These are phyloP conservation scores for Mystacornis crossleyi DNA, from an alignment of 2,113 vertebrate genomes.

Conservation along the genomic window DNA sequence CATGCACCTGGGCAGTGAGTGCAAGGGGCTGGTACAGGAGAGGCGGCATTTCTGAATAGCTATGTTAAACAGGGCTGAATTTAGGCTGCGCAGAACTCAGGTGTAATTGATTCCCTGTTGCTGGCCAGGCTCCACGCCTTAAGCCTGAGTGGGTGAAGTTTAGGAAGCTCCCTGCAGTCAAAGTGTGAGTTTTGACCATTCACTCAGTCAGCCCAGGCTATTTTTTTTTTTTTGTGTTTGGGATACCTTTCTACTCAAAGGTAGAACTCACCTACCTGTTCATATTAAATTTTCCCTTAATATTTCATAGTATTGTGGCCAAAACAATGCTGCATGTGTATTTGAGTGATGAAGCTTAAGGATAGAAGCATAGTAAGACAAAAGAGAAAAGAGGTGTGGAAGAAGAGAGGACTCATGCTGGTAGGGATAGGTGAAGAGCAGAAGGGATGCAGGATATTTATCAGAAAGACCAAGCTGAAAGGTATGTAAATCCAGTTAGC, in stretches of 20 bases:
- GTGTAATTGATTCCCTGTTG: fast-evolving
- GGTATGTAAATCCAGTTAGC: constrained; percentile 43
- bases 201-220: fast-evolving
- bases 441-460: neutral
- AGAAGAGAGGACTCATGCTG: neutral
- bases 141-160: neutral
- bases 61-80: fast-evolving
- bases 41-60: neutral
- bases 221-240: too few relatives aligned
- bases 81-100: neutral
- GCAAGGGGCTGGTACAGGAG: neutral
- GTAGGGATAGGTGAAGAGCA: neutral
- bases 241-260: neutral
- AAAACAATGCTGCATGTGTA: neutral
- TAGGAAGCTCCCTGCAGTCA: neutral
- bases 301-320: neutral
- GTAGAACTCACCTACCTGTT: neutral
- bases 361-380: neutral
- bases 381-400: neutral
- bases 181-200: neutral
- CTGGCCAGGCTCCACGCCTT: neutral
- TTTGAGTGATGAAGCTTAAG: neutral
- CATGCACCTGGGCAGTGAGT: fast-evolving
- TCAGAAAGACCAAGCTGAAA: neutral
- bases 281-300: neutral